Evolutionary conservation across 2,888 invertebrate species (phyloP).

Genomic region (Maniola hyperantus): DNA sequence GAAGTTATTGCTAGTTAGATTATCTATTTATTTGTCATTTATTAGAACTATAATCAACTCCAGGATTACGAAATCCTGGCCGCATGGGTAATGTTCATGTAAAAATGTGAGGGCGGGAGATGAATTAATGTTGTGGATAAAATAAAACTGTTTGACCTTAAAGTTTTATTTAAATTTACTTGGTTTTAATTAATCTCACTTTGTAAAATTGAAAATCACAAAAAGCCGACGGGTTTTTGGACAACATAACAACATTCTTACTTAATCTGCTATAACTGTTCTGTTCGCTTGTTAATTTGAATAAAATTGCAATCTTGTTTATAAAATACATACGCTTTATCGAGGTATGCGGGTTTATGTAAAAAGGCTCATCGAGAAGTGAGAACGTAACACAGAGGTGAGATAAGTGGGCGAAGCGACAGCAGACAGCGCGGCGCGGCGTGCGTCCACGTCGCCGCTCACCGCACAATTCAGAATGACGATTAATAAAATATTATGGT

Average conservation of each 20-base stretch:
- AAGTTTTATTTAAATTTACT: background rate
- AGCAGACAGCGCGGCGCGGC: constrained; percentile 63
- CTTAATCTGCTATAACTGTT: constrained; percentile 8
- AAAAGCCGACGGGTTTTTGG: background rate
- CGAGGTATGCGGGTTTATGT: constrained; percentile 24
- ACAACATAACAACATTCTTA: background rate
- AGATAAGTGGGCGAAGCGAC: constrained; percentile 47
- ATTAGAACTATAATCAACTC: too few species aligned
- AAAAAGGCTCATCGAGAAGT: constrained; percentile 26
- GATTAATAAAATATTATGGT: constrained; percentile 30
- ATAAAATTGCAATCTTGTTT: constrained; percentile 7
- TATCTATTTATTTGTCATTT: too few species aligned
- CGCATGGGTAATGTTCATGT: too few species aligned
- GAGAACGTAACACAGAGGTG: constrained; percentile 39
- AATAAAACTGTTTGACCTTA: too few species aligned
- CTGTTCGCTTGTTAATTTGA: constrained; percentile 11
- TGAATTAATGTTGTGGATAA: too few species aligned
- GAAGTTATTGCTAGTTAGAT: too few species aligned
- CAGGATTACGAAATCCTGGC: too few species aligned
- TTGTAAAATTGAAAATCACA: constrained; percentile 11
- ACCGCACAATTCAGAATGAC: constrained; percentile 41
- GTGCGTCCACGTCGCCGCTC: constrained; percentile 42
- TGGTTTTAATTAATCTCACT: constrained; percentile 4
- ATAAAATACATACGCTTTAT: constrained; percentile 14
- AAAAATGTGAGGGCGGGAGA: too few species aligned